A percentile compares a stretch with the other conserved stretches of the same genome.
phyloP scores from a whole-genome alignment of 2,113 vertebrate genomes.

The Struthidea cinerea region DNA sequence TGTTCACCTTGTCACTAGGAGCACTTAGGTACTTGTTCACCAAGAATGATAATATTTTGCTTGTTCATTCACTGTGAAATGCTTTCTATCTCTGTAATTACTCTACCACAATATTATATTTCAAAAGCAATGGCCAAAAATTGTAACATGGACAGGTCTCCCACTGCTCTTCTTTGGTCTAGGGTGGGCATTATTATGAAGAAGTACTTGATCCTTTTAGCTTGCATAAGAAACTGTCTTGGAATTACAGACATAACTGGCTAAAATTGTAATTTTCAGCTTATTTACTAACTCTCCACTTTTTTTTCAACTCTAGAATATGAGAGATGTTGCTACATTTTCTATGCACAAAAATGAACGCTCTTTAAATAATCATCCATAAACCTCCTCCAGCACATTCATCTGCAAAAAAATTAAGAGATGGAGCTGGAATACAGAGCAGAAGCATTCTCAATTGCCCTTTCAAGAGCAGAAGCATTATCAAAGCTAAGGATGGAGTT shows the following conservation, averaged over 20 bases:
- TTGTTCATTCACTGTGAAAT: slow-evolving; percentile 8
- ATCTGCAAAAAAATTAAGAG: neutral
- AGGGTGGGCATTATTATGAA: neutral
- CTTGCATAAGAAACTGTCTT: neutral
- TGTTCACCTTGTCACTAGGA: neutral
- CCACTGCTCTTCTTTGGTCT: neutral
- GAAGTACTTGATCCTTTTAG: neutral
- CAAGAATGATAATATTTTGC: neutral
- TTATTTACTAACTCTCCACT: neutral
- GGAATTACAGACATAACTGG: neutral
- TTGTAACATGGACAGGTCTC: neutral
- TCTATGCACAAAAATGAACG: neutral
- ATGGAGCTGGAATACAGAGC: neutral
- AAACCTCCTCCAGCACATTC: neutral
- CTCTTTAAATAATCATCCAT: neutral
- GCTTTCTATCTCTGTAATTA: slow-evolving; percentile 16
- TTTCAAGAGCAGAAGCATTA: neutral
- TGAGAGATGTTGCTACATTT: neutral
- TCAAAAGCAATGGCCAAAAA: neutral
- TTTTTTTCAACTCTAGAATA: neutral
- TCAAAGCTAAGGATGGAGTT: neutral
- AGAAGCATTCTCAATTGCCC: neutral
- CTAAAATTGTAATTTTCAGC: neutral
- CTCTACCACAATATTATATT: slow-evolving; percentile 25
- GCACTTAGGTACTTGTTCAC: neutral